Evolutionary conservation across 2,888 invertebrate species (phyloP), one percentile per base, ranked within the genome.

Genomic region (Drosophila sordidula): DNA sequence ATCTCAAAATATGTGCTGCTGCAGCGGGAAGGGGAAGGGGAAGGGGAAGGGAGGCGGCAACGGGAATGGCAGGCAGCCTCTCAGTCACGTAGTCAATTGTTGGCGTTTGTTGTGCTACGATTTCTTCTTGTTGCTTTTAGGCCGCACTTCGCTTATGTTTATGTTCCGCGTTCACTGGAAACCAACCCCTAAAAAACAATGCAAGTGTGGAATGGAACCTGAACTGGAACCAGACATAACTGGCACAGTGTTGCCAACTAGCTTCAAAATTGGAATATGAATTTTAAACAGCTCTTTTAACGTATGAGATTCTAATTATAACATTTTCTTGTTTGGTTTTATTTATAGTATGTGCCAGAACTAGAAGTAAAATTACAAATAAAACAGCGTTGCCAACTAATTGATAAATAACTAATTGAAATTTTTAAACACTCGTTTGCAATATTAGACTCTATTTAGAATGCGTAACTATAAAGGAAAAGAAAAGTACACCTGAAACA

Each of bases 21-120:
- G 56, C 14, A 18, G 29, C 11, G 14, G 32, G 49, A 1, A n/a
- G 29, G 16, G 25, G 6, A n/a, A n/a, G n/a, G n/a, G n/a, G n/a
- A n/a, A n/a, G n/a, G 14, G 32, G 49, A 1, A n/a, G 29, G 16
- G 25, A 4, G 50, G 9, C 36, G 41, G 39, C 6, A 70, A 29
- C 11, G 49, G 29, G 44, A 54, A 58, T 67, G 32, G 38, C 47
- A 47, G 62, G 62, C 67, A 70, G 65, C 44, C 65, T 59, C 51
- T 42, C 51, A 63, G 89, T 83, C 83, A 83, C 89, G 83, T 83
- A 83, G 84, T 69, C 83, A 80, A 49, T 77, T 85, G 68, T 44
- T 38, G n/a, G 69, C 62, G 45, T 82, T 85, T 82, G 88, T 82
- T 82, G 76, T 82, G 88, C 56, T 86, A 55, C 22, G 65, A 49